phyloP scores from a whole-genome alignment of 1,140 invertebrate species.

The Drosophila santomea region DNA sequence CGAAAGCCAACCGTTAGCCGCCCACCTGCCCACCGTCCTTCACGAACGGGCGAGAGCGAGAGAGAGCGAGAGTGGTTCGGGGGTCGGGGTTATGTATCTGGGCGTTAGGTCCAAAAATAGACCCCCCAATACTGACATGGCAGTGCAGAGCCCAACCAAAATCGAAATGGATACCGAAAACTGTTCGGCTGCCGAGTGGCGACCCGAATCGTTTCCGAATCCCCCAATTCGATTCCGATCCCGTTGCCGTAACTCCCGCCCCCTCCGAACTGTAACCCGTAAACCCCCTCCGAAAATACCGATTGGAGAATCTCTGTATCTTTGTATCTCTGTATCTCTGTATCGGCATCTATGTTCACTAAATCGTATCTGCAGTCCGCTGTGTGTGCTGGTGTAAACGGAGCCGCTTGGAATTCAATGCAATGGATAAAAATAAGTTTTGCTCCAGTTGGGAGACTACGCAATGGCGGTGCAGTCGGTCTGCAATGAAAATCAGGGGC shows the following conservation, averaged over 20 bases:
- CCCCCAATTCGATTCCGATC: conserved; percentile 8
- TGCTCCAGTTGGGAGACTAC: conserved; percentile 68
- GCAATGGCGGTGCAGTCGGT: conserved; percentile 24
- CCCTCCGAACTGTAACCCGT: no score
- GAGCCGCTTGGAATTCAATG: conserved; percentile 81
- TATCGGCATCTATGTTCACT: neutral
- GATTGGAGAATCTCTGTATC: conserved; percentile 40
- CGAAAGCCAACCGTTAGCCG: conserved; percentile 23
- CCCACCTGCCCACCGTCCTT: conserved; percentile 77
- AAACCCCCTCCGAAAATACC: neutral
- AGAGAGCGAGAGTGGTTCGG: neutral
- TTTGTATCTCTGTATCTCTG: neutral
- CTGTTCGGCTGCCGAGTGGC: conserved; percentile 2
- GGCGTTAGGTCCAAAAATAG: conserved; percentile 73
- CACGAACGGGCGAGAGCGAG: conserved; percentile 17
- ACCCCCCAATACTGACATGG: conserved; percentile 34
- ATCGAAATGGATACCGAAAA: conserved; percentile 80
- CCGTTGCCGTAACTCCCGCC: conserved; percentile 4
- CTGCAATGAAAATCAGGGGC: conserved; percentile 2
- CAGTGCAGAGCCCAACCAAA: conserved; percentile 59
- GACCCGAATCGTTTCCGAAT: neutral
- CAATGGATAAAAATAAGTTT: conserved; percentile 78
- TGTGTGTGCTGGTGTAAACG: conserved; percentile 65
- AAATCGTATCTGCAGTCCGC: conserved; percentile 5
- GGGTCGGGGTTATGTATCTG: conserved; percentile 68